Evolutionary conservation across 2,797 vertebrate species (phyloP).

Genomic region (Nyctalus aviator): DNA sequence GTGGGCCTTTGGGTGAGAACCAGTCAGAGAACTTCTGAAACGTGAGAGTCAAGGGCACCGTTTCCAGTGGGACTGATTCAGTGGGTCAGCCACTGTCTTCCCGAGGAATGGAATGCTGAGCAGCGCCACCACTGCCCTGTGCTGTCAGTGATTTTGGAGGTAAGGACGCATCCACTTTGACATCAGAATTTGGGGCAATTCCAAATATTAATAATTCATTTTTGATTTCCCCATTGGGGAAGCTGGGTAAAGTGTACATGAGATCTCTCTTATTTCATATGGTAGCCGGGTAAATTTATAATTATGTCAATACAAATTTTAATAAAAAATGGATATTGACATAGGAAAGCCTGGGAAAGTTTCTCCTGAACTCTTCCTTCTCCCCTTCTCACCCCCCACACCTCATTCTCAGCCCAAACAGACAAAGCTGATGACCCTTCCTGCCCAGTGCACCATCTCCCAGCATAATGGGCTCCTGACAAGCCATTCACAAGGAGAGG

Average conservation of each 20-base stretch:
- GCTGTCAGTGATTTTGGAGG: neutral
- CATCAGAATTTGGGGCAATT: neutral
- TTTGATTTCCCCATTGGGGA: neutral
- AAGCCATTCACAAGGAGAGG: accelerated
- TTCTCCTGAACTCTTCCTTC: neutral
- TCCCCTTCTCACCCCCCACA: neutral
- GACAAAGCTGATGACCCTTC: neutral
- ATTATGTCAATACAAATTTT: neutral
- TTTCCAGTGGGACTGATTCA: neutral
- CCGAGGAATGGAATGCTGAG: accelerated
- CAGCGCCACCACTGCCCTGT: accelerated
- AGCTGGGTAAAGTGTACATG: neutral
- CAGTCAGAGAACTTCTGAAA: neutral
- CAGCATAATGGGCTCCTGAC: neutral
- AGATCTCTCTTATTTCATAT: neutral
- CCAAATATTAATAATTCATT: neutral
- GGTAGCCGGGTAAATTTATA: neutral
- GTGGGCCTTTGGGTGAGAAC: neutral
- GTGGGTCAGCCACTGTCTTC: accelerated
- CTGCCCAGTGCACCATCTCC: accelerated
- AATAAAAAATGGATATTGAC: neutral
- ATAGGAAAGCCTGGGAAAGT: neutral
- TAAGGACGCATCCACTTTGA: neutral
- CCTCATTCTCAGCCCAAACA: neutral
- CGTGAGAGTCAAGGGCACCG: neutral